Evolutionary conservation across 2,797 vertebrate genomes (phyloP), one percentile per base, ranked within the genome.

Genomic region (Onychomys arenicola): DNA sequence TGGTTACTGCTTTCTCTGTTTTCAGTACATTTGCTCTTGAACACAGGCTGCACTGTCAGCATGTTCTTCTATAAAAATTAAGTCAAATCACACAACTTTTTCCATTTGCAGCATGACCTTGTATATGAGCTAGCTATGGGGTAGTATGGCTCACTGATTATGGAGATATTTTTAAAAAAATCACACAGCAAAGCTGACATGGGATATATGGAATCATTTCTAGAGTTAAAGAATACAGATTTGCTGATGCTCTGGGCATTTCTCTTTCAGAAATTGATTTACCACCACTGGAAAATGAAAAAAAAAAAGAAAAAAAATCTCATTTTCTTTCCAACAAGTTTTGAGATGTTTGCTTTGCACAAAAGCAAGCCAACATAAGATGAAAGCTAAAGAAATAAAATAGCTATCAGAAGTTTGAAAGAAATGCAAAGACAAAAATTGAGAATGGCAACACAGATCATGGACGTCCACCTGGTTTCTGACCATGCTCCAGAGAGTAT

Each of bases 301-400:
- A 63, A 65, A 78, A 34, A 69, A 78, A 34, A 71, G n/a, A 23
- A 34, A 69, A 78, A 34, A 71, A n/a, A 23, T 12, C 17, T 61
- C 59, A 87, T n/a, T 77, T 80, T 90, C 43, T 67, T 95, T 90
- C 63, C n/a, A 52, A 25, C n/a, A 88, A 69, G 29, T 77, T 91
- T 82, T 75, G 85, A 88, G 57, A 83, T n/a, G 1, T 59, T 77
- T 83, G 29, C 49, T 93, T 40, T 83, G 40, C 29, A 57, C 27
- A 90, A 90, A 19, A 67, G 12, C 8, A 88, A 80, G 27, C 3
- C 67, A 75, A 71, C 21, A 63, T 88, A 83, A 91, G 52, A 49
- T 34, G 9, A 82, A 65, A 34, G 46, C 16, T 69, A 52, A 57
- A 91, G 67, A 16, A 71, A 40, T 25, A 75, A 59, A 91, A 91